phyloP scores from a whole-genome alignment of 2,797 vertebrate genomes.

The Eidolon dupreanum region DNA sequence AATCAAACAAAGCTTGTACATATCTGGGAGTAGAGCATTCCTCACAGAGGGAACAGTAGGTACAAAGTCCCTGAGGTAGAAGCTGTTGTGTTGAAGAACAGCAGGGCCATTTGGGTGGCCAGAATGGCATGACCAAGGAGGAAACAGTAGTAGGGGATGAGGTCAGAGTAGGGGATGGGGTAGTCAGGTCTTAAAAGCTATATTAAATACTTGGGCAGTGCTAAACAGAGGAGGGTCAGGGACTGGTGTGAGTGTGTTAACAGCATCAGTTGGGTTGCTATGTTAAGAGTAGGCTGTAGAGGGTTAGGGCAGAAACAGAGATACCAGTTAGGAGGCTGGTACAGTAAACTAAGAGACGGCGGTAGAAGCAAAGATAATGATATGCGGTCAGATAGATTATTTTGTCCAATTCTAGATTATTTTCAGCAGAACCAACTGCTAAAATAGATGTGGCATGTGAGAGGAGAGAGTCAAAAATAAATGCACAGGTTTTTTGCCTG shows the following conservation, averaged over 20 bases:
- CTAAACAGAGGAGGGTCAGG: background rate
- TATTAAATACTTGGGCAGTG: background rate
- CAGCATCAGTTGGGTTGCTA: background rate
- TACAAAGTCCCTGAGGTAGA: background rate
- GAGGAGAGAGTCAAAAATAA: background rate
- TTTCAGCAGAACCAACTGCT: background rate
- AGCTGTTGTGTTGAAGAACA: background rate
- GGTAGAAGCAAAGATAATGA: background rate
- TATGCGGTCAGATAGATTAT: background rate
- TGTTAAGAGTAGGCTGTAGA: no score
- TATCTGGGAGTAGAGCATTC: background rate
- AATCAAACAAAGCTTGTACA: background rate
- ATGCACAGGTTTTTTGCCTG: background rate
- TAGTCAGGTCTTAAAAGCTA: background rate
- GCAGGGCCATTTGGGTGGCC: background rate
- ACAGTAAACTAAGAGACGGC: background rate
- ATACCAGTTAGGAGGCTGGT: background rate
- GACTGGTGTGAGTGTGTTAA: no score
- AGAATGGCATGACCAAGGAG: background rate
- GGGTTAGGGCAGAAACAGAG: background rate
- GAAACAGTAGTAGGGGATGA: background rate
- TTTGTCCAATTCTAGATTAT: background rate
- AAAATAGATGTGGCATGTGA: background rate
- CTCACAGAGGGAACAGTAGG: background rate
- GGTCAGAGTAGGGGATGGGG: background rate